phyloP scores from a whole-genome alignment of 2,888 invertebrate genomes.

The Pemphredon lugubris region DNA sequence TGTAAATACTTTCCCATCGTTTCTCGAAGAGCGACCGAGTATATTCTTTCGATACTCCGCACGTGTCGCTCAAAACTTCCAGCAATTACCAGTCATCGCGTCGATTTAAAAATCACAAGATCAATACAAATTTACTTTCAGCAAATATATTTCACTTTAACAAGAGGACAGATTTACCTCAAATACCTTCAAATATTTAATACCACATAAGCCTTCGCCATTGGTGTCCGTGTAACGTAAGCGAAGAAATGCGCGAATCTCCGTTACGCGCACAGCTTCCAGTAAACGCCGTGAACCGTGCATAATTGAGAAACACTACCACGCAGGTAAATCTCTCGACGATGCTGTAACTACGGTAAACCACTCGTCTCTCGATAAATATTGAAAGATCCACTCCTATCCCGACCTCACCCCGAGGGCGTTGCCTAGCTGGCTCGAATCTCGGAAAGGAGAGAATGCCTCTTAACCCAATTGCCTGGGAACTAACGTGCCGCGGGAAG shows the following conservation, averaged over 20 bases:
- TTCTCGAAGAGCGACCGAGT: too few relatives aligned
- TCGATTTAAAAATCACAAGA: too few relatives aligned
- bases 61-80: too few relatives aligned
- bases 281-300: slow-evolving; percentile 29
- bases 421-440: slow-evolving; percentile 24
- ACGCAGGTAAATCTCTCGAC: slow-evolving; percentile 32
- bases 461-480: slow-evolving; percentile 37
- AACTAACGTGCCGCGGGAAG: slow-evolving; percentile 10
- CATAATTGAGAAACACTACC: slow-evolving; percentile 55
- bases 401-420: slow-evolving; percentile 13
- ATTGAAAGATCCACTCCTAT: slow-evolving; percentile 44
- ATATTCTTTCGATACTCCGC: too few relatives aligned
- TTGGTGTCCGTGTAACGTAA: neutral
- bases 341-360: slow-evolving; percentile 44
- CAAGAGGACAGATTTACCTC: too few relatives aligned
- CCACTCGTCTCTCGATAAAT: slow-evolving; percentile 53
- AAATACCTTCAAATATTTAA: too few relatives aligned
- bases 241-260: slow-evolving; percentile 38
- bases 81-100: too few relatives aligned
- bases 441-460: slow-evolving; percentile 7
- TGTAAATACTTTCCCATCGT: too few relatives aligned
- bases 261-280: slow-evolving; percentile 22
- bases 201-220: neutral
- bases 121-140: too few relatives aligned
- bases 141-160: too few relatives aligned